phyloP scores from a whole-genome alignment of 2,888 invertebrate species.

The Phania funesta region DNA sequence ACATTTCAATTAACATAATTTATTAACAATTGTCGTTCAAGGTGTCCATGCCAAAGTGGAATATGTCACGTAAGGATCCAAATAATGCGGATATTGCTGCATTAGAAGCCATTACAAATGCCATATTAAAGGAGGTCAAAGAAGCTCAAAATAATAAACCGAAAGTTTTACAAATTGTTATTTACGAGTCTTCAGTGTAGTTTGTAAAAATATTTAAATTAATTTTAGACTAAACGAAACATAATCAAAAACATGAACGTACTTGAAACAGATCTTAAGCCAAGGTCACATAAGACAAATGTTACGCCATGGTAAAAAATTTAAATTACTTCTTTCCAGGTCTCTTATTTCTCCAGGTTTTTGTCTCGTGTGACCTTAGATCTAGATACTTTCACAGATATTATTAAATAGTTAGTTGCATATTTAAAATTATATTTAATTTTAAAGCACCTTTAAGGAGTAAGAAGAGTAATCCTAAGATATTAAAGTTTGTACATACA shows the following conservation, averaged over 20 bases:
- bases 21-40: slow-evolving; percentile 71
- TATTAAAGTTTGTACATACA: not conserved
- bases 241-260: slow-evolving; percentile 1
- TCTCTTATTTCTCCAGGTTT: not conserved
- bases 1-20: not conserved
- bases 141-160: slow-evolving; percentile 81
- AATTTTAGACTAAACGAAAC: slow-evolving; percentile 34
- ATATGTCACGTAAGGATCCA: slow-evolving; percentile 79
- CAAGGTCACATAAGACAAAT: not conserved
- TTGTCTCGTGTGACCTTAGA: not conserved
- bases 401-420: slow-evolving; percentile 19
- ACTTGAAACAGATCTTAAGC: not conserved
- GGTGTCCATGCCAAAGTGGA: slow-evolving; percentile 88
- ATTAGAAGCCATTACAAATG: slow-evolving; percentile 81
- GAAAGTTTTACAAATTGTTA: slow-evolving; percentile 89
- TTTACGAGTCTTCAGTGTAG: slow-evolving; percentile 93
- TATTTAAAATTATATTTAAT: slow-evolving; percentile 18
- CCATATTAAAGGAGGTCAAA: slow-evolving; percentile 86
- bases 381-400: not conserved
- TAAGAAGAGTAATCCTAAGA: too few species aligned
- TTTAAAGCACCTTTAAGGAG: not conserved
- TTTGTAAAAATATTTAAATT: slow-evolving; percentile 38
- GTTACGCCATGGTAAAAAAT: too few species aligned
- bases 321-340: too few species aligned
- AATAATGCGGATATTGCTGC: slow-evolving; percentile 87